phyloP scores from a whole-genome alignment of 2,113 vertebrate species.

The Gavia stellata region DNA sequence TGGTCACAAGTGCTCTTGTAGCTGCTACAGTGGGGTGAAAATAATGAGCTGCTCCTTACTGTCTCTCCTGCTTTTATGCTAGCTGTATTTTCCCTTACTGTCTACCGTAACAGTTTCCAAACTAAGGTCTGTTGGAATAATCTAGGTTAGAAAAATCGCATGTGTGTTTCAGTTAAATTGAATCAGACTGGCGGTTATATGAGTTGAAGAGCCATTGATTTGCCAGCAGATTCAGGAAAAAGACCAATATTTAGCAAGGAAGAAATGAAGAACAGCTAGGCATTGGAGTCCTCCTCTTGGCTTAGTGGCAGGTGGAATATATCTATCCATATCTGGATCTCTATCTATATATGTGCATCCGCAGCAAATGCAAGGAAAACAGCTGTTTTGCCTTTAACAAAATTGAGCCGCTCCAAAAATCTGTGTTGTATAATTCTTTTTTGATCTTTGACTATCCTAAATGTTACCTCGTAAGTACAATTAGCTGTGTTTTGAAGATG shows the following conservation, averaged over 20 bases:
- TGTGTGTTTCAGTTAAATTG: neutral
- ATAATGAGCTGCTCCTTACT: neutral
- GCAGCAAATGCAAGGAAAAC: neutral
- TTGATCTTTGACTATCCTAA: neutral
- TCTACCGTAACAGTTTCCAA: neutral
- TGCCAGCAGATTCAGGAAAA: neutral
- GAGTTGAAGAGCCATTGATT: neutral
- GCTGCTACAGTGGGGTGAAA: neutral
- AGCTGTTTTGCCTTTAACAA: neutral
- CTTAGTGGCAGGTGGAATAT: neutral
- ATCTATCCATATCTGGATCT: neutral
- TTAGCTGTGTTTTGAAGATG: neutral
- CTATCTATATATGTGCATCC: neutral
- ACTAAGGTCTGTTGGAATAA: neutral
- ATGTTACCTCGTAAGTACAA: neutral
- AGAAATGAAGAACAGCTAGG: neutral
- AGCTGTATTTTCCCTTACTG: neutral
- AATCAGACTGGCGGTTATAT: neutral
- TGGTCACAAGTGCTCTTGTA: neutral
- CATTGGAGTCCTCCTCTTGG: neutral
- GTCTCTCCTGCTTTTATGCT: neutral
- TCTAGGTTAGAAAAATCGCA: neutral
- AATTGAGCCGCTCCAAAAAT: neutral
- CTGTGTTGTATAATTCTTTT: neutral
- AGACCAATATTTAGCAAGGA: neutral